These are phyloP conservation scores for Crax fasciolata DNA, from an alignment of 2,797 vertebrate species.

Conservation along the genomic window DNA sequence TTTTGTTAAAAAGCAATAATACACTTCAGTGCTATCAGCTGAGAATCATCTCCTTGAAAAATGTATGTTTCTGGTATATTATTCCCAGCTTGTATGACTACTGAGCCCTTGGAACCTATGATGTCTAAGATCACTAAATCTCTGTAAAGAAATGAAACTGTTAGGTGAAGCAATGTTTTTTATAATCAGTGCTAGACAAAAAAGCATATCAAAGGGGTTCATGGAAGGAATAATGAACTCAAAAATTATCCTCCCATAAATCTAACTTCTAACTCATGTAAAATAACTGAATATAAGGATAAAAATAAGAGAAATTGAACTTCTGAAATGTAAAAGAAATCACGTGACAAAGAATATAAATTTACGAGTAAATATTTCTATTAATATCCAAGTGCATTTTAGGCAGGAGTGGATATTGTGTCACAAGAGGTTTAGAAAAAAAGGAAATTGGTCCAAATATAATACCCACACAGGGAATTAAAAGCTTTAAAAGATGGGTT, in stretches of 20 bases:
- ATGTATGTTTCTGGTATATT: slow-evolving; percentile 21
- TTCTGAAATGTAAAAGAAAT: slow-evolving; percentile 11
- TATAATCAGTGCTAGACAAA: slow-evolving; percentile 22
- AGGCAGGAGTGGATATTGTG: neutral
- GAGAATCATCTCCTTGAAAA: slow-evolving; percentile 11
- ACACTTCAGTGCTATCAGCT: neutral
- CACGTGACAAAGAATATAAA: neutral
- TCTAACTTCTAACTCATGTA: neutral
- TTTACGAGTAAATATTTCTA: slow-evolving; percentile 30
- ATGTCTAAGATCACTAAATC: slow-evolving; percentile 5
- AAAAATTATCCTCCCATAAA: slow-evolving; percentile 25
- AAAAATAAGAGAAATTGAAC: neutral
- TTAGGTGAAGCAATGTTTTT: slow-evolving; percentile 31
- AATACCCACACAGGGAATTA: neutral
- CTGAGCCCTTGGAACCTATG: neutral
- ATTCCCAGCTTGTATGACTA: slow-evolving; percentile 34
- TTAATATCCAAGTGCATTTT: neutral
- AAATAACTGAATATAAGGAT: neutral
- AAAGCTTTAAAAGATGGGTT: neutral
- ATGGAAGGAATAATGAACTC: slow-evolving; percentile 35
- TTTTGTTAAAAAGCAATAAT: neutral
- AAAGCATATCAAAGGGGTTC: slow-evolving; percentile 23
- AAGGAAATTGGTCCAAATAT: neutral
- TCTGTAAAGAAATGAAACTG: slow-evolving; percentile 33
- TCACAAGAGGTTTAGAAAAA: neutral